Evolutionary conservation across 2,888 invertebrate species (phyloP), one percentile per base, ranked within the genome.

Genomic region (Ceraclea dissimilis): DNA sequence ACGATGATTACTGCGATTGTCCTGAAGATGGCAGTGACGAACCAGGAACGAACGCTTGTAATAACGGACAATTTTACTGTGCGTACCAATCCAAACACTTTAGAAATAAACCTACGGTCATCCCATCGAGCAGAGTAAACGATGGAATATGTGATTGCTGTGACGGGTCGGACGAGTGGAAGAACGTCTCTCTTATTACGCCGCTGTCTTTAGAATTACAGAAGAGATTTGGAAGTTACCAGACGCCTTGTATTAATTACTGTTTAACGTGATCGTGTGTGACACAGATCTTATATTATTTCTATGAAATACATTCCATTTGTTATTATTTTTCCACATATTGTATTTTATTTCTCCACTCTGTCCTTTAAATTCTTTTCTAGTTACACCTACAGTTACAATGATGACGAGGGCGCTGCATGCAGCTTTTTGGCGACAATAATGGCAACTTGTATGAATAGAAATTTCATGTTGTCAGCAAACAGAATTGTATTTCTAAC

Each of bases 61-160:
- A 81, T 0, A 84, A 86, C 68, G 92, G 93, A 2, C 75, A 79
- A 43, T 97, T 95, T 73, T 88, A 87, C 68, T 97, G 97, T 73
- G 75, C 77, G 58, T 70, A 74, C 67, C 71, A 91, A 80, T 49
- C 48, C 4, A 52, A 43, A 46, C 54, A 55, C 33, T 61, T 67
- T 2, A 64, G 68, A 64, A 66, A 69, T 57, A 56, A 69, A 44
- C 71, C 70, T 17, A 71, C 71, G 49, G 68, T 64, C 57, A 79
- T 92, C 63, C 83, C 87, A 10, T 90, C 94, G 1, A 86, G 86
- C 61, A 80, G 88, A 68, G 88, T 98, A 0, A 94, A 95, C 72
- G 96, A 97, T 79, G 91, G 92, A 6, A 85, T 95, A 63, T 96
- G 96, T 76, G 93, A 93, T 71, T 93, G 93, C 67, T 93, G 92